Evolutionary conservation across 2,888 invertebrate species (phyloP).

Genomic region (Thecophora atra): DNA sequence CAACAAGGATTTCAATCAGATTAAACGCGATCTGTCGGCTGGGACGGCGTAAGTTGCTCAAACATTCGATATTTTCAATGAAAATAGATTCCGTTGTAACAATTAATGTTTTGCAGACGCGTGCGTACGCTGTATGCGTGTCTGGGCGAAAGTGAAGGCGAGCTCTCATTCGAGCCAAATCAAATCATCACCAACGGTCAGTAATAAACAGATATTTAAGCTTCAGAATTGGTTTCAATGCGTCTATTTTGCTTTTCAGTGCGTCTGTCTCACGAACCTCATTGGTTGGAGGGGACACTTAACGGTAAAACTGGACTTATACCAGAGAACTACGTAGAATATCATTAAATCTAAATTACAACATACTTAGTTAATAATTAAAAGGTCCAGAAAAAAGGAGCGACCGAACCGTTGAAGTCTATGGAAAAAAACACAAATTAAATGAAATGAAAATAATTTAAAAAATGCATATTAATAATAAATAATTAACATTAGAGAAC

Average conservation of each 20-base stretch:
- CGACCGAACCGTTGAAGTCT: background rate
- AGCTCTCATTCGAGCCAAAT: slow-evolving; percentile 97
- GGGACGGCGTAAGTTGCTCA: slow-evolving; percentile 63
- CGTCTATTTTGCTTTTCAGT: slow-evolving; percentile 68
- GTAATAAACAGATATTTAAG: too few species aligned
- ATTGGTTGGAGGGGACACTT: slow-evolving; percentile 96
- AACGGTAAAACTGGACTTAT: slow-evolving; percentile 92
- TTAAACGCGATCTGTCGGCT: slow-evolving; percentile 62
- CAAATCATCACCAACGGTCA: slow-evolving; percentile 96
- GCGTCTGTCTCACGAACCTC: slow-evolving; percentile 90
- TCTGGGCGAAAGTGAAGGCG: slow-evolving; percentile 94
- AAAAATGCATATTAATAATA: background rate
- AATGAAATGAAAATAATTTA: background rate
- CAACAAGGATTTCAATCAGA: slow-evolving; percentile 66
- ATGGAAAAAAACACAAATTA: background rate
- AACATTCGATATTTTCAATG: background rate
- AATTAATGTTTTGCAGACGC: slow-evolving; percentile 68
- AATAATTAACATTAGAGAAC: background rate
- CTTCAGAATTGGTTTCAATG: too few species aligned
- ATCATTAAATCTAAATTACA: slow-evolving; percentile 56
- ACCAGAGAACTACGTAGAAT: slow-evolving; percentile 96
- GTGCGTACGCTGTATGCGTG: slow-evolving; percentile 96
- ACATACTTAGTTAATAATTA: background rate
- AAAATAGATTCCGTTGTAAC: background rate
- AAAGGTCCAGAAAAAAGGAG: background rate